Evolutionary conservation across 2,113 vertebrate species (phyloP).

Genomic region (Poeciliopsis turrubarensis): DNA sequence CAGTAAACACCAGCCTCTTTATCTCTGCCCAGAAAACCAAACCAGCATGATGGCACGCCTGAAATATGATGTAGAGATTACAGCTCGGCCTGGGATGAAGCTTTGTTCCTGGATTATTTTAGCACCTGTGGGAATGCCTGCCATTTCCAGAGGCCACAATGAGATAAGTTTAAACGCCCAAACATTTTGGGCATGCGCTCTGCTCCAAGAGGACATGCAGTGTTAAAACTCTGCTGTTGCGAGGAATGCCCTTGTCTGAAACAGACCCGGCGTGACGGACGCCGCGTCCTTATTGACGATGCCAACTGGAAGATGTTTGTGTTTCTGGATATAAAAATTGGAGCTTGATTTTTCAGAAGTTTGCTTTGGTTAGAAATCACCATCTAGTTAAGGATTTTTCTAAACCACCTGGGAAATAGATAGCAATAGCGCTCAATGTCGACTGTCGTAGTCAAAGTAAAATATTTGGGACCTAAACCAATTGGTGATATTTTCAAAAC

Average conservation of each 20-base stretch:
- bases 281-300: slow-evolving; percentile 40
- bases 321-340: slow-evolving; percentile 3
- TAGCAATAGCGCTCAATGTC: no score
- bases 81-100: background rate
- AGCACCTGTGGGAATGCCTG: slow-evolving; percentile 30
- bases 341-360: background rate
- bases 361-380: background rate
- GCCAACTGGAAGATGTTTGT: slow-evolving; percentile 57
- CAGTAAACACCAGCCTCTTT: slow-evolving; percentile 17
- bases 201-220: slow-evolving; percentile 48
- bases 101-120: slow-evolving; percentile 42
- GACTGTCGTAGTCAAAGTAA: no score
- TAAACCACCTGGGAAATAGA: no score
- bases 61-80: slow-evolving; percentile 4
- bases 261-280: slow-evolving; percentile 53
- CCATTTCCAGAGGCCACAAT: slow-evolving; percentile 28
- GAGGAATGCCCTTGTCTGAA: slow-evolving; percentile 58
- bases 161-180: slow-evolving; percentile 62
- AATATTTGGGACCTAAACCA: no score
- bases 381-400: no score
- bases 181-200: slow-evolving; percentile 51
- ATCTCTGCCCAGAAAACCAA: slow-evolving; percentile 45
- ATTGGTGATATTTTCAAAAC: no score
- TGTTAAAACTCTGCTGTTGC: slow-evolving; percentile 26
- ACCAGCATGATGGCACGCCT: background rate